Base-by-base conservation (phyloP, 2,888 invertebrate genomes). In the Perdita meconis region DNA sequence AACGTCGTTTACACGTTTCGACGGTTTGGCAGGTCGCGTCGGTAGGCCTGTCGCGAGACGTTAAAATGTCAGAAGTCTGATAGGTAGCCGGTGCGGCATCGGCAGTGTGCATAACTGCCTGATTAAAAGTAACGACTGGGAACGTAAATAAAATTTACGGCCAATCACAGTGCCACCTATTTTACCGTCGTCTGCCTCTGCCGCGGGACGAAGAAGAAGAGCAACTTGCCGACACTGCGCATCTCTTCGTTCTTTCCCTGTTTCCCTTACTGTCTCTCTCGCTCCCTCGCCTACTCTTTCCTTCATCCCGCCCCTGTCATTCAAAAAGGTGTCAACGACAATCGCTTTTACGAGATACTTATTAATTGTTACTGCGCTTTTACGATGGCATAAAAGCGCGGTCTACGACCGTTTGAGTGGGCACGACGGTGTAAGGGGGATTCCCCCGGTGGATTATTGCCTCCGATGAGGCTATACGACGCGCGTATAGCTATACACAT, bases 311-410 rank as follows among this genome's bases (percentile, higher is more conserved):
- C 88, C 90, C 91, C 91, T 93, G 91, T 92, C 91, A 93, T 91
- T 92, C 90, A 92, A 92, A 92, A 93, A 93, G 93, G 93, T 93
- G 93, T 93, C 93, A 93, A 93, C 93, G 92, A 92, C 93, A 93
- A 94, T 94, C 93, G 93, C 93, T 93, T 94, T 94, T 93, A 94
- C 93, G 93, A 92, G 93, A 93, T 93, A 93, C 93, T 94, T 94
- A 94, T 94, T 94, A 94, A 94, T 93, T 93, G 93, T 93, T 93
- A 94, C 93, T 93, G 92, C 92, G 91, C 89, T 93, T 94, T 94
- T 94, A 94, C 93, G 93, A 93, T 89, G 91, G 87, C 92, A 92
- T 94, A 93, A 94, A 94, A 93, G 93, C 93, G 84, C 91, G 87
- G 87, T 84, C 87, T 88, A 91, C 90, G 89, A 90, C 85, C 87